A percentile compares a stretch with the other conserved stretches of the same genome.
Conservation (phyloP, 2,113 vertebrate species). For the Haemorhous mexicanus region DNA sequence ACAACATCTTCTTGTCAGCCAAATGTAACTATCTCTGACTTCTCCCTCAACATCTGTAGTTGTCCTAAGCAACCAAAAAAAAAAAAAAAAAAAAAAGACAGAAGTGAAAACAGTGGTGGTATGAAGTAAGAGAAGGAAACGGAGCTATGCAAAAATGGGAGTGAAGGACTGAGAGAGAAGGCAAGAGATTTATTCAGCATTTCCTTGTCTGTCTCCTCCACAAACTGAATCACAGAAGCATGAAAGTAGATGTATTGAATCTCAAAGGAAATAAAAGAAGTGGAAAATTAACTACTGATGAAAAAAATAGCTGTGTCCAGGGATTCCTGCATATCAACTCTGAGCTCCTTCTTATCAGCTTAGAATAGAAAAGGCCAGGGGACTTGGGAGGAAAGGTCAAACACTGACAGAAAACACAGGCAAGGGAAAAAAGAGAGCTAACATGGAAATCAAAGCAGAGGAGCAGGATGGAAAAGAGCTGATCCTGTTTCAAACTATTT, state of each 20-base stretch:
- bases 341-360: conserved; percentile 40
- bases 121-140: background rate
- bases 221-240: conserved; percentile 66
- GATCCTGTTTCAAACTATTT: background rate
- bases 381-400: conserved; percentile 41
- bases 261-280: conserved; percentile 76
- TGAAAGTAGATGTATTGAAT: conserved; percentile 76
- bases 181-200: conserved; percentile 66
- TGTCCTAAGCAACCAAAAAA: background rate
- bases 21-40: background rate
- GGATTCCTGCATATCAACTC: conserved; percentile 58
- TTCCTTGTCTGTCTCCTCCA: conserved; percentile 69
- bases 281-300: conserved; percentile 78
- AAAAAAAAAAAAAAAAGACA: background rate
- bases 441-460: conserved; percentile 39
- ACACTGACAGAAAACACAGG: conserved; percentile 27
- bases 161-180: background rate
- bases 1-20: background rate
- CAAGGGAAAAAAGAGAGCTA: conserved; percentile 27
- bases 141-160: background rate
- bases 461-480: background rate
- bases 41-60: background rate
- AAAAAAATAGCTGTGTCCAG: conserved; percentile 56
- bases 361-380: conserved; percentile 35
- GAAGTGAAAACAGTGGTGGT: background rate